Conservation (phyloP, 2,888 invertebrate species). For the Blastobasis adustella region DNA sequence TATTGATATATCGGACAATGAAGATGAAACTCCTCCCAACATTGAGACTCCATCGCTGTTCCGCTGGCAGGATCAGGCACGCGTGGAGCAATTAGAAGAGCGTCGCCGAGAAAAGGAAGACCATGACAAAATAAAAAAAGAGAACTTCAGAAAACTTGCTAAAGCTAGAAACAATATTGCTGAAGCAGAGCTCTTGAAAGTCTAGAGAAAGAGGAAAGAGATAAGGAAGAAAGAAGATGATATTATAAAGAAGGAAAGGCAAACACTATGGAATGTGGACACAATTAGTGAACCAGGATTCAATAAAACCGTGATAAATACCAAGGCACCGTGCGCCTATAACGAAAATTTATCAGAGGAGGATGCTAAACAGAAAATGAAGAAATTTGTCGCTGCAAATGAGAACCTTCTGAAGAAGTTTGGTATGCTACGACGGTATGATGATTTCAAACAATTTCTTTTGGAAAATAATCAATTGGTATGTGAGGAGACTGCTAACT, state of each 20-base stretch:
- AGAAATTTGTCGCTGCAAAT: slow-evolving; percentile 90
- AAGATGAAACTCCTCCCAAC: slow-evolving; percentile 99
- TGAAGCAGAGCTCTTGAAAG: slow-evolving; percentile 56
- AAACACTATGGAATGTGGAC: slow-evolving; percentile 98
- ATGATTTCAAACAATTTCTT: slow-evolving; percentile 91
- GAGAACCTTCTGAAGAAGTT: slow-evolving; percentile 91
- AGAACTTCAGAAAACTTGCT: slow-evolving; percentile 75
- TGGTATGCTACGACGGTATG: slow-evolving; percentile 92
- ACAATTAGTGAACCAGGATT: slow-evolving; percentile 98
- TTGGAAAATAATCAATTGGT: slow-evolving; percentile 87
- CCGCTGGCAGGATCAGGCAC: slow-evolving; percentile 98
- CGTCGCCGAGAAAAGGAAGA: slow-evolving; percentile 79
- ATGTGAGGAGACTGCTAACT: slow-evolving; percentile 98
- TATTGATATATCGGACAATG: slow-evolving; percentile 99
- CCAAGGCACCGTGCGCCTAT: slow-evolving; percentile 72
- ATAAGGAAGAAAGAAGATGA: slow-evolving; percentile 84
- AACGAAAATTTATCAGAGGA: slow-evolving; percentile 88
- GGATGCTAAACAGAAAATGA: slow-evolving; percentile 87
- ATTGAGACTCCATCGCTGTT: slow-evolving; percentile 99
- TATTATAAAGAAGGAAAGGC: slow-evolving; percentile 84
- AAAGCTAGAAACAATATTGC: slow-evolving; percentile 80
- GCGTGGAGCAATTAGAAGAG: slow-evolving; percentile 93
- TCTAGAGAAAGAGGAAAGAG: slow-evolving; percentile 78
- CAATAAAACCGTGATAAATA: slow-evolving; percentile 97
- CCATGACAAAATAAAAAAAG: slow-evolving; percentile 76